Percentiles rank a stretch among this genome's conserved stretches.
phyloP scores from a whole-genome alignment of 2,113 vertebrate genomes.

The Petromus typicus region DNA sequence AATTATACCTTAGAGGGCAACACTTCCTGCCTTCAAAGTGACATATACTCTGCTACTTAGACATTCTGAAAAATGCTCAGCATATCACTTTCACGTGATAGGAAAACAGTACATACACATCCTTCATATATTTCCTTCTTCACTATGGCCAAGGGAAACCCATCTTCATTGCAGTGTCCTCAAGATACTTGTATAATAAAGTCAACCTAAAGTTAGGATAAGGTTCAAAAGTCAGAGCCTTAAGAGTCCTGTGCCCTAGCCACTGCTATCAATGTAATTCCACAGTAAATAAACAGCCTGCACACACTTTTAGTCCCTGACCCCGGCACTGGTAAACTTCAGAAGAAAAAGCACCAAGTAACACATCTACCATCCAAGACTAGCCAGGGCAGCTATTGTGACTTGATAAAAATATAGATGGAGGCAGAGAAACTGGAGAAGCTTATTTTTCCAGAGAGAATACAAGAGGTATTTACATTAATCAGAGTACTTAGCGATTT shows the following conservation, averaged over 20 bases:
- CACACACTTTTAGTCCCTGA: neutral
- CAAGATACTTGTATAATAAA: neutral
- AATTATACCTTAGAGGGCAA: conserved; percentile 43
- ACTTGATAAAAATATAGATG: neutral
- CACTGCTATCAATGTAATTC: neutral
- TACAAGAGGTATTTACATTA: conserved; percentile 67
- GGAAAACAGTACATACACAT: neutral
- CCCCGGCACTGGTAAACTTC: neutral
- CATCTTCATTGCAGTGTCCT: neutral
- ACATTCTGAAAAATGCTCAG: neutral
- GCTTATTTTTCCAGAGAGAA: conserved; percentile 58
- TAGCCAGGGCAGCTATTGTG: neutral
- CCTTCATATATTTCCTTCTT: neutral
- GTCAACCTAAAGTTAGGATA: neutral
- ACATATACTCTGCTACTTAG: neutral
- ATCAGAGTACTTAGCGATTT: conserved; percentile 62
- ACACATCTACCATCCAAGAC: neutral
- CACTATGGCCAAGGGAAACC: neutral
- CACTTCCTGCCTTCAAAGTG: conserved; percentile 53
- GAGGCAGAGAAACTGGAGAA: conserved; percentile 31
- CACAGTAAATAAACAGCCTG: neutral
- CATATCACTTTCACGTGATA: neutral
- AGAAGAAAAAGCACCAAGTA: neutral
- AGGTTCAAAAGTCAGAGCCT: neutral
- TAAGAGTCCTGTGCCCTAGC: neutral